phyloP scores from a whole-genome alignment of 1,140 invertebrate genomes.

The Drosophila tsacasi region DNA sequence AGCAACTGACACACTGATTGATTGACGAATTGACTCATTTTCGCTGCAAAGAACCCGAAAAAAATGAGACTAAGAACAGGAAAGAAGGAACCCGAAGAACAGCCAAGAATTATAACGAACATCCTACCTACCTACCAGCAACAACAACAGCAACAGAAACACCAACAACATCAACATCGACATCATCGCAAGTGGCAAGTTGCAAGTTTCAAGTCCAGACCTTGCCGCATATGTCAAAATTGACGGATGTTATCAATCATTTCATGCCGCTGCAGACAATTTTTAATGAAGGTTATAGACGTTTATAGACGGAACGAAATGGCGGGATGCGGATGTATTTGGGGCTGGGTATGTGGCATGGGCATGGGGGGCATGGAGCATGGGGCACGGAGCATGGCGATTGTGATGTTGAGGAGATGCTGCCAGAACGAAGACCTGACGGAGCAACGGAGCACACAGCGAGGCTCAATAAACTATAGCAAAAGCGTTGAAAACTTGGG shows the following conservation, averaged over 20 bases:
- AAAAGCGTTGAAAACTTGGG: slow-evolving; percentile 35
- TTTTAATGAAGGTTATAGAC: slow-evolving; percentile 82
- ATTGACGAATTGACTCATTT: slow-evolving; percentile 82
- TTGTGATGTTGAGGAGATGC: neutral
- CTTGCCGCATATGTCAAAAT: slow-evolving; percentile 79
- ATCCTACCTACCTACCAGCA: slow-evolving; percentile 28
- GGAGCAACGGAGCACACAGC: neutral
- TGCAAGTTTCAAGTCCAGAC: slow-evolving; percentile 50
- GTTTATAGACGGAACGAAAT: slow-evolving; percentile 71
- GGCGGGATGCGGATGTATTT: slow-evolving; percentile 27
- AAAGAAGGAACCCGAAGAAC: slow-evolving; percentile 5
- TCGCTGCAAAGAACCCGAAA: slow-evolving; percentile 34
- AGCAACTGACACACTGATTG: slow-evolving; percentile 80
- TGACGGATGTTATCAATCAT: slow-evolving; percentile 84
- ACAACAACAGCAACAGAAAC: neutral
- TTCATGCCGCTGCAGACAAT: slow-evolving; percentile 81
- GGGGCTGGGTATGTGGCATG: neutral
- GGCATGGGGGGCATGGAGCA: neutral
- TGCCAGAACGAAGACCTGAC: slow-evolving; percentile 5
- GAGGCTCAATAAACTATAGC: slow-evolving; percentile 53
- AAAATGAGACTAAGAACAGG: neutral
- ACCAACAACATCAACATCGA: slow-evolving; percentile 9
- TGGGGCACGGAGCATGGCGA: neutral
- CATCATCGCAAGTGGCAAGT: slow-evolving; percentile 20
- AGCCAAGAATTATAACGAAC: slow-evolving; percentile 47